These are phyloP conservation scores for Clitarchus hookeri DNA, from an alignment of 2,888 invertebrate genomes.

Conservation along the genomic window DNA sequence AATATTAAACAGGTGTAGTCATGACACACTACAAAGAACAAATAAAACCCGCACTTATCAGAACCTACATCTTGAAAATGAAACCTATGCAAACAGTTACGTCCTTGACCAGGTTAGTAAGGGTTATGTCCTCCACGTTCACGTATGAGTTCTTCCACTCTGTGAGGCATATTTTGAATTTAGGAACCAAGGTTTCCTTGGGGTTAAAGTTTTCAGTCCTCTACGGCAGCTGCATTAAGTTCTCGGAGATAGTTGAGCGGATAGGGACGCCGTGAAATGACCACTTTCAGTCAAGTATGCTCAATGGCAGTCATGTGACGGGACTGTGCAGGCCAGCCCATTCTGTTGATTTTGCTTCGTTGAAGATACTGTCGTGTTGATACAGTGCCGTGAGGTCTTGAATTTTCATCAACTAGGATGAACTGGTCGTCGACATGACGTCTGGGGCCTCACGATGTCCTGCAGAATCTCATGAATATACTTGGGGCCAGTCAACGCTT, in stretches of 20 bases:
- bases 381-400: no score
- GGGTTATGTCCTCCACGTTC: no score
- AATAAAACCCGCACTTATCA: not conserved
- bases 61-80: not conserved
- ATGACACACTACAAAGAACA: not conserved
- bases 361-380: no score
- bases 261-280: not conserved
- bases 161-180: not conserved
- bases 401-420: no score
- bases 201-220: not conserved
- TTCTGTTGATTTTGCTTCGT: no score
- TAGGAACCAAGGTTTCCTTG: not conserved
- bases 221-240: not conserved
- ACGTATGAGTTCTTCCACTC: not conserved
- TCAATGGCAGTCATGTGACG: no score
- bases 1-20: not conserved
- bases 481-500: no score
- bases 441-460: no score
- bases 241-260: not conserved
- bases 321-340: no score
- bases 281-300: not conserved
- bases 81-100: not conserved
- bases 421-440: no score
- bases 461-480: no score
- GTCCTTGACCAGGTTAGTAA: not conserved